These are phyloP conservation scores for Pteria penguin DNA, from an alignment of 2,888 invertebrate species.

Conservation along the genomic window DNA sequence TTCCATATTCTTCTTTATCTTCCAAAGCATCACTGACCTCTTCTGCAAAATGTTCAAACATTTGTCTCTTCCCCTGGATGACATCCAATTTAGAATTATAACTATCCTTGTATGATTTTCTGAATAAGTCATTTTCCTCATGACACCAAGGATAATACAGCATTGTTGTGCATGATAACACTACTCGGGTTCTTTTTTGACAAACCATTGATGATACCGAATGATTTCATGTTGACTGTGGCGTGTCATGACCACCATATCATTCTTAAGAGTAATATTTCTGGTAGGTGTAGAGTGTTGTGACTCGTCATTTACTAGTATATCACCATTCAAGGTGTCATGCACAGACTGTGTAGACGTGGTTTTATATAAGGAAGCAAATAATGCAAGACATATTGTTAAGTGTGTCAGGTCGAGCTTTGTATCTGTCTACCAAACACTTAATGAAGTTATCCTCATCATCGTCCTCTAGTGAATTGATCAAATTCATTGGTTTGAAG, in stretches of 20 bases:
- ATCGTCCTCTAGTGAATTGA: constrained; percentile 49
- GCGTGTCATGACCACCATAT: constrained; percentile 21
- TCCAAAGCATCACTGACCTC: constrained; percentile 37
- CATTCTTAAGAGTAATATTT: constrained; percentile 25
- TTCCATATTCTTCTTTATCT: constrained; percentile 42
- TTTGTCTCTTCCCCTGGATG: constrained; percentile 21
- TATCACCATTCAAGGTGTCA: background rate
- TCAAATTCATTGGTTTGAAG: constrained; percentile 54
- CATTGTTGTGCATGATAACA: constrained; percentile 43
- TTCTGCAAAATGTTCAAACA: constrained; percentile 36
- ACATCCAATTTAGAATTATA: constrained; percentile 14
- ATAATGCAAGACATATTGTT: constrained; percentile 33
- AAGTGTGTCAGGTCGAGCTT: constrained; percentile 18
- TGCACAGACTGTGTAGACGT: constrained; percentile 1
- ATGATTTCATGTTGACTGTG: constrained; percentile 40
- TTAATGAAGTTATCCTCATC: no score
- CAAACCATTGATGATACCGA: constrained; percentile 41
- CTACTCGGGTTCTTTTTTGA: constrained; percentile 38
- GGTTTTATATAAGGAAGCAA: constrained; percentile 12
- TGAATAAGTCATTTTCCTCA: constrained; percentile 33
- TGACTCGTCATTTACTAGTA: background rate
- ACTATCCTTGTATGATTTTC: constrained; percentile 28
- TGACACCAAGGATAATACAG: constrained; percentile 49
- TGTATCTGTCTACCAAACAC: constrained; percentile 34
- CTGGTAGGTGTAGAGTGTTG: no score